Conservation (phyloP, 2,888 invertebrate species). For the Rhopalosiphum nymphaeae region DNA sequence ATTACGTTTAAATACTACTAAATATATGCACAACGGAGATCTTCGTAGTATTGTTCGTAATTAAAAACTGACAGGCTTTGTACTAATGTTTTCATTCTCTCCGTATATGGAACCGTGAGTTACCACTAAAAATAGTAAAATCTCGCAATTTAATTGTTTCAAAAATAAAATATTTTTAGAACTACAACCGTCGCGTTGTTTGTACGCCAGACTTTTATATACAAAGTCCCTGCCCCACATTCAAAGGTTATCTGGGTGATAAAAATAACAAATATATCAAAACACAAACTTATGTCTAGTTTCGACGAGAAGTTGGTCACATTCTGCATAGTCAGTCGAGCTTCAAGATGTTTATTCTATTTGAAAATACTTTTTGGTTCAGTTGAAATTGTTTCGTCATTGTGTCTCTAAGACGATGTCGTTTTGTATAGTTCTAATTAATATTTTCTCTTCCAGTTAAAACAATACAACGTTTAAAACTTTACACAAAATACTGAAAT, state of each 20-base stretch:
- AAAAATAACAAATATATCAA: neutral
- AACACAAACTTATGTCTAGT: neutral
- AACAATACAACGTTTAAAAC: neutral
- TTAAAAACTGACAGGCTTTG: neutral
- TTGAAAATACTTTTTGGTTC: neutral
- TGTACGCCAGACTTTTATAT: neutral
- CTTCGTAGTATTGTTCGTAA: neutral
- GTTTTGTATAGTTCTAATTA: neutral
- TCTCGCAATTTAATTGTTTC: neutral
- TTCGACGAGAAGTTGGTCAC: neutral
- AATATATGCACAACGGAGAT: neutral
- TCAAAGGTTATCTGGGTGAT: neutral
- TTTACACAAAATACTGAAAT: neutral
- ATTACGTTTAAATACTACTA: neutral
- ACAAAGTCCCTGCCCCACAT: too few relatives aligned
- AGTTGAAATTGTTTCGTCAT: neutral
- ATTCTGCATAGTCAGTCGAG: neutral
- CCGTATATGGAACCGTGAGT: neutral
- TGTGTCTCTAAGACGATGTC: neutral
- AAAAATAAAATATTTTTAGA: neutral
- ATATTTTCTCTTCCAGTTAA: neutral
- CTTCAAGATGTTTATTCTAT: neutral
- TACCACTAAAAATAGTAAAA: neutral
- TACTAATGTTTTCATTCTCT: neutral
- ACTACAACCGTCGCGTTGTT: neutral